Evolutionary conservation across 64 coral and sea anemone genomes (phyloP), one percentile per base, ranked within the genome.

Genomic region (Montipora sp.): DNA sequence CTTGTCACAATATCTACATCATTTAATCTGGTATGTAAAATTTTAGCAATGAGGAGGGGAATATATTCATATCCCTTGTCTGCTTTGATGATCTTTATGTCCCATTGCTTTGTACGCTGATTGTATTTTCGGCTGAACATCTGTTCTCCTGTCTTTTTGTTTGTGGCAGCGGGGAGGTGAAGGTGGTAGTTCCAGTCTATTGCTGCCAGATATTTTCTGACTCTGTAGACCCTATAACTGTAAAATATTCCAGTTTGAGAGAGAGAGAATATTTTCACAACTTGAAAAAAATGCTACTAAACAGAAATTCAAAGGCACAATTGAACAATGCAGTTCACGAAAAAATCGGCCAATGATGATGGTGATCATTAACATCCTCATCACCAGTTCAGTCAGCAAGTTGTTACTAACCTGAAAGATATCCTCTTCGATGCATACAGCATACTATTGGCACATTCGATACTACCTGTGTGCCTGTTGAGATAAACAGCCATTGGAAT

Each of bases 381-480:
- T 27, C 27, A 27, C 27, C 27, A 65, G 11, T 8, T 65, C 18
- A 22, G n/a, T 7, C 4, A 22, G 70, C 70, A 73, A 73, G 3
- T 21, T 65, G 11, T 65, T 27, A 27, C 27, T 27, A 27, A 73
- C 70, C 70, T 73, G 19, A 73, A 22, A 23, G 70, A 22, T 73
- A 22, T 22, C 70, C 70, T 73, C 70, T 73, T 73, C 5, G 70
- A 22, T 23, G 70, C n/a, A 73, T 73, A 73, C 70, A 73, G 18
- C 70, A 21, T 5, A 18, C 70, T 73, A 22, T 73, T 73, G 9
- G 70, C 70, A 73, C 70, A 73, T 23, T 73, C 70, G 9, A 73
- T 73, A 22, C 70, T 73, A 23, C 70, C 19, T 23, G 70, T 73
- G 70, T 73, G 70, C n/a, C 70, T 73, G 70, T 73, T 73, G 70